Evolutionary conservation across 2,888 invertebrate species (phyloP).

Genomic region (Bellardia bayeri): DNA sequence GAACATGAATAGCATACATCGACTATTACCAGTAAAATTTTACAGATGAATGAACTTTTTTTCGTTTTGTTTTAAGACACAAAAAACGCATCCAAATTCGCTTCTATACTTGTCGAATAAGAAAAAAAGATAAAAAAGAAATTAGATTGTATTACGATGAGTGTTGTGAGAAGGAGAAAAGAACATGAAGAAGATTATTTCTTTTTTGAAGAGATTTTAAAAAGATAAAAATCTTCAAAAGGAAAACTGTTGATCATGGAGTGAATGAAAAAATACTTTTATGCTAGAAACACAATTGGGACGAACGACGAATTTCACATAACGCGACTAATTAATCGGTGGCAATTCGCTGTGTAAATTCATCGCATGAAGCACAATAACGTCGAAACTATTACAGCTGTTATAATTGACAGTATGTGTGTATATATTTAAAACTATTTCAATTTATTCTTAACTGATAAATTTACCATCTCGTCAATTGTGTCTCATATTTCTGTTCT

Average conservation of each 20-base stretch:
- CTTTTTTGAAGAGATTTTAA: slow-evolving; percentile 37
- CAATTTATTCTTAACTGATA: no score
- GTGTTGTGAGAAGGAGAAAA: neutral
- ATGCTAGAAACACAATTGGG: neutral
- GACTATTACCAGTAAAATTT: slow-evolving; percentile 52
- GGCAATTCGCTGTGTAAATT: no score
- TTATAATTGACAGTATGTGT: no score
- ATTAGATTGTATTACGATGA: slow-evolving; percentile 30
- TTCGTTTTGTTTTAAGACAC: neutral
- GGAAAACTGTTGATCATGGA: slow-evolving; percentile 53
- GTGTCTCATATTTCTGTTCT: no score
- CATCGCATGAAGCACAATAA: no score
- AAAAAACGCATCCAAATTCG: slow-evolving; percentile 20
- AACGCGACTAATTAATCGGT: no score
- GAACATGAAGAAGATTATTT: slow-evolving; percentile 21
- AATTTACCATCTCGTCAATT: no score
- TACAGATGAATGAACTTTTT: slow-evolving; percentile 64
- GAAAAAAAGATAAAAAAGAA: slow-evolving; percentile 16
- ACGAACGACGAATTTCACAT: no score
- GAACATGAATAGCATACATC: slow-evolving; percentile 41
- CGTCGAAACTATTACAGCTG: no score
- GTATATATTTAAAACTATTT: no score
- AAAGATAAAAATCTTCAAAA: slow-evolving; percentile 63
- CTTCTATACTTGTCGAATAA: neutral
- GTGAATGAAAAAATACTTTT: neutral